Base-by-base conservation (phyloP, 2,888 invertebrate species). In the Spodoptera exigua region DNA sequence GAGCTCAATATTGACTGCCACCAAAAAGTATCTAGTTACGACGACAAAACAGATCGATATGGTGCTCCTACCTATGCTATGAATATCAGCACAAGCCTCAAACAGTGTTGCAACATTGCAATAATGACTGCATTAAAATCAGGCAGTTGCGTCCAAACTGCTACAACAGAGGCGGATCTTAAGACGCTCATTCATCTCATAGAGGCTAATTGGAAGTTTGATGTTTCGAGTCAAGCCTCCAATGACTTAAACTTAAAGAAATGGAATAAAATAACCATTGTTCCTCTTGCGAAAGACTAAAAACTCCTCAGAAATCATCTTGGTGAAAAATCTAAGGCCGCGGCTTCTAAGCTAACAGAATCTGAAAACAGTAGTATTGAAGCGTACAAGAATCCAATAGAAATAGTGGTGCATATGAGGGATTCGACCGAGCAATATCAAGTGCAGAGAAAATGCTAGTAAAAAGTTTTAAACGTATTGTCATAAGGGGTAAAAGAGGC, bases 81-180 rank as follows among this genome's bases (percentile, higher is more conserved):
- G 73, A 73, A 73, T 27, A 67, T 70, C 58, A 53, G 56, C 16
- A 64, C 64, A 39, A 61, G 58, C 17, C 40, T 67, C 43, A 73
- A 73, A 56, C 70, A 73, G 58, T 73, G 69, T 57, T 70, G 67
- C 18, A 65, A 43, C 59, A 61, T 67, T 56, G 73, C 70, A 40
- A 56, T 73, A 64, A 45, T 61, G 56, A 14, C 59, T 52, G 54
- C 14, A 55, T 49, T 1, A 7, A 62, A 54, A 53, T 41, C 39
- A 40, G 57, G 57, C 52, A 35, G 16, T 39, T 43, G 12, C 16
- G 40, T 61, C 40, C 32, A 64, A 9, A 64, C 47, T 11, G 58
- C 58, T 40, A 13, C 16, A 43, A 40, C 60, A 51, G 40, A 41
- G 21, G 18, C 18, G 3, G 41, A 41, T 41, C n/a, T 41, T 12